Evolutionary conservation across 1,140 invertebrate genomes (phyloP).

Genomic region (Mizuhopecten yessoensis): DNA sequence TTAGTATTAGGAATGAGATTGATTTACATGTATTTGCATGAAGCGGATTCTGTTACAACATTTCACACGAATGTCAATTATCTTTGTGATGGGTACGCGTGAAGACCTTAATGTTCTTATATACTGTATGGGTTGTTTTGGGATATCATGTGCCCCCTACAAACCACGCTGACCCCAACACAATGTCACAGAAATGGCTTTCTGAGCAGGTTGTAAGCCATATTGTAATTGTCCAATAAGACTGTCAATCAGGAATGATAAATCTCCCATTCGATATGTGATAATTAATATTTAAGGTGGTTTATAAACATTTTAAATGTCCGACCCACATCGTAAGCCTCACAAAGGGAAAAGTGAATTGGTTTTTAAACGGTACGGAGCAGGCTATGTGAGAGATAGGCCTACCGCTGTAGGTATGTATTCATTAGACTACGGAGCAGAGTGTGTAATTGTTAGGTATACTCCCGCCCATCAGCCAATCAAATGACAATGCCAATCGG

Average conservation of each 20-base stretch:
- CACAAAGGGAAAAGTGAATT: conserved; percentile 28
- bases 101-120: background rate
- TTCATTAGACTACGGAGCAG: background rate
- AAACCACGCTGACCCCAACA: background rate
- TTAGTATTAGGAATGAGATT: background rate
- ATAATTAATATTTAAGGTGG: conserved; percentile 36
- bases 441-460: conserved; percentile 1
- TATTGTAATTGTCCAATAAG: conserved; percentile 25
- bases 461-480: conserved; percentile 22
- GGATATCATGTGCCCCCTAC: background rate
- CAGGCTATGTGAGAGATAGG: background rate
- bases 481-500: conserved; percentile 18
- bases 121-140: background rate
- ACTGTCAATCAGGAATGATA: conserved; percentile 12
- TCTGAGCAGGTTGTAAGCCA: conserved; percentile 17
- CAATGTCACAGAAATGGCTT: conserved; percentile 22
- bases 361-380: background rate
- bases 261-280: conserved; percentile 25
- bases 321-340: background rate
- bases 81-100: background rate
- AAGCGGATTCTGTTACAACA: conserved; percentile 6
- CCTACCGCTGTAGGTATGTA: conserved; percentile 17
- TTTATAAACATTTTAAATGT: conserved; percentile 40
- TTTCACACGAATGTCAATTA: conserved; percentile 19
- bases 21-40: conserved; percentile 4